Percentiles rank a stretch among this genome's conserved stretches.
Evolutionary conservation across 2,113 vertebrate species (phyloP).

Genomic region (Dipodomys spectabilis): DNA sequence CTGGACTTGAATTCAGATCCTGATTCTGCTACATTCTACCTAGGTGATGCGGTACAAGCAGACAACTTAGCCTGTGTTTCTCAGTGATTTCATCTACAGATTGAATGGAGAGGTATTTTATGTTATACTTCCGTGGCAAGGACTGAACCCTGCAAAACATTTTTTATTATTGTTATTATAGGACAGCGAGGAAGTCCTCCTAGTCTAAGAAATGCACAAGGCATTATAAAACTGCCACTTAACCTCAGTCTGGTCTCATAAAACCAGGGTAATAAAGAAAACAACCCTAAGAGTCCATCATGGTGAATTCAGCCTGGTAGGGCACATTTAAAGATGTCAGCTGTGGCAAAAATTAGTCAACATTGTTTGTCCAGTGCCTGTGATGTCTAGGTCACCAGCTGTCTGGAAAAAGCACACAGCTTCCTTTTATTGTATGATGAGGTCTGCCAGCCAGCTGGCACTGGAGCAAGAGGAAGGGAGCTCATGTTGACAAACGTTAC

Average conservation of each 20-base stretch:
- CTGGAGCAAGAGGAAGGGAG: slow-evolving; percentile 11
- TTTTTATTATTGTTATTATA: slow-evolving; percentile 22
- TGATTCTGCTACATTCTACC: neutral
- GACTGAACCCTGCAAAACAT: neutral
- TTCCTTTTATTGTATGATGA: slow-evolving; percentile 64
- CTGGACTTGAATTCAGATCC: neutral
- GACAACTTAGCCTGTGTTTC: neutral
- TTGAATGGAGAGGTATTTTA: neutral
- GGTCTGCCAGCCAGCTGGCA: slow-evolving; percentile 66
- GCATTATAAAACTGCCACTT: slow-evolving; percentile 32
- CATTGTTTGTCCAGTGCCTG: slow-evolving; percentile 64
- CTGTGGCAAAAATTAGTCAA: slow-evolving; percentile 75
- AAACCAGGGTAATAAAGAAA: slow-evolving; percentile 34
- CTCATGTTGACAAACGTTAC: neutral
- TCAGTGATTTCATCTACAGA: neutral
- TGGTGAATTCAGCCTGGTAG: slow-evolving; percentile 35
- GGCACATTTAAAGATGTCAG: slow-evolving; percentile 14
- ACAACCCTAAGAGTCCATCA: neutral
- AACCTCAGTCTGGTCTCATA: neutral
- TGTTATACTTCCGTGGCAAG: neutral
- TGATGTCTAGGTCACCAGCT: slow-evolving; percentile 76
- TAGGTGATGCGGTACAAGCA: too few relatives aligned
- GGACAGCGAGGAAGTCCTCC: slow-evolving; percentile 28
- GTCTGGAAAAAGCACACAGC: slow-evolving; percentile 77
- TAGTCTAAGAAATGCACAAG: slow-evolving; percentile 6